phyloP scores from a whole-genome alignment of 1,140 invertebrate genomes.

The Drosophila nigrodunni region DNA sequence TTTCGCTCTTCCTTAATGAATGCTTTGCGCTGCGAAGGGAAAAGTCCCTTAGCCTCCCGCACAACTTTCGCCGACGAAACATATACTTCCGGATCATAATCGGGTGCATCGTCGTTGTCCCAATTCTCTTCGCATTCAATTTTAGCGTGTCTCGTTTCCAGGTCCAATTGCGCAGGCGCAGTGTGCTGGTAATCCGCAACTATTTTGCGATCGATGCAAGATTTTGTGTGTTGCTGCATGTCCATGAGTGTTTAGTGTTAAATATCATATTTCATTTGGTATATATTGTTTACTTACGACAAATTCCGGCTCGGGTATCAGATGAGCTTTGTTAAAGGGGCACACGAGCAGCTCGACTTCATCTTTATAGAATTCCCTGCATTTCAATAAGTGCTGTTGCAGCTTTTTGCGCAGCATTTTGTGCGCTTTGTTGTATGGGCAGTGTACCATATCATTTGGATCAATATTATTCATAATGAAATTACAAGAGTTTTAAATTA shows the following conservation, averaged over 20 bases:
- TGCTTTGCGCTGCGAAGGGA: conserved; percentile 60
- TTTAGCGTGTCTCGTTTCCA: conserved; percentile 56
- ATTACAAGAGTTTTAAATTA: neutral
- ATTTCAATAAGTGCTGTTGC: conserved; percentile 68
- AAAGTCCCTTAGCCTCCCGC: conserved; percentile 54
- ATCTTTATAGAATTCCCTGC: conserved; percentile 59
- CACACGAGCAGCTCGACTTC: conserved; percentile 61
- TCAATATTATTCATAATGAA: conserved; percentile 29
- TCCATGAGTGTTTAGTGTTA: neutral
- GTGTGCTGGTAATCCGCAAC: conserved; percentile 61
- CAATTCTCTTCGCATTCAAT: conserved; percentile 71
- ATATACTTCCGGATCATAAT: conserved; percentile 64
- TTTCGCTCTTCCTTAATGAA: conserved; percentile 64
- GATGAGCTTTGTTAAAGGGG: conserved; percentile 65
- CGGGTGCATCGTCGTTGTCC: conserved; percentile 56
- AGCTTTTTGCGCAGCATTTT: conserved; percentile 68
- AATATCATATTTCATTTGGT: too few relatives aligned
- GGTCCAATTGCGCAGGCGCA: conserved; percentile 34
- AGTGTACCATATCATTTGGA: conserved; percentile 59
- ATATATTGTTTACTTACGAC: conserved; percentile 41
- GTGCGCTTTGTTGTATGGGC: conserved; percentile 71
- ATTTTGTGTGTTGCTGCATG: conserved; percentile 54
- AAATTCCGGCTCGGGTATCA: conserved; percentile 64
- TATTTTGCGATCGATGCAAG: conserved; percentile 69
- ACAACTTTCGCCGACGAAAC: conserved; percentile 58